Evolutionary conservation across 2,113 vertebrate genomes (phyloP), one percentile per base, ranked within the genome.

Genomic region (Heterocephalus glaber): DNA sequence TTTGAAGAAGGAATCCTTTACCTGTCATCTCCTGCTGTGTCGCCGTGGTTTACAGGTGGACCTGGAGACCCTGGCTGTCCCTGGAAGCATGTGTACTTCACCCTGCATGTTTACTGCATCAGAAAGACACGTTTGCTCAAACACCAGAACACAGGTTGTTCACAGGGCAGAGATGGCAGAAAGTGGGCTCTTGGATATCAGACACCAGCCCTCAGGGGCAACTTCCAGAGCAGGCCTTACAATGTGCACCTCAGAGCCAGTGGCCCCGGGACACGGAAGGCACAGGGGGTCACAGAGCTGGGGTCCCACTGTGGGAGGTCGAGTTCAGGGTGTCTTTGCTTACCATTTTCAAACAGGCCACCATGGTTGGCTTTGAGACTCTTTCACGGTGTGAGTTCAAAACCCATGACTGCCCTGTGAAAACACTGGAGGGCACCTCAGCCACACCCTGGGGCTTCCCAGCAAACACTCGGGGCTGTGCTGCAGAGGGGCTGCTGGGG

Each of bases 91-190:
- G 17, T 9, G 33, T 93, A 76, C 83, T 86, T 63, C 63, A 30
- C 56, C 81, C 85, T 94, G n/a, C 26, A 3, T 74, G 35, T 72
- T 87, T 90, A 49, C 70, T 49, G 54, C 24, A 4, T 14, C 86
- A 41, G 85, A 87, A 84, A 84, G 68, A n/a, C 38, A 49, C 14
- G n/a, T 95, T 38, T 89, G 28, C 81, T 92, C 63, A 65, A 95
- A 33, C 35, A 52, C n/a, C 68, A 92, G 86, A 92, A 91, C 82
- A 5, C 20, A 49, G 66, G 80, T 80, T 88, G 52, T 58, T 77
- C 44, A 79, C 16, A 89, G 61, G 80, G 41, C 72, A 95, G 82
- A 35, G 33, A 68, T 0, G 0, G 92, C 13, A 28, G 61, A 44
- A 94, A 86, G 89, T 22, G 33, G 26, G 3, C 35, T 47, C 11